Conservation (phyloP, 2,797 vertebrate genomes). For the Lepilemur ruficaudatus region DNA sequence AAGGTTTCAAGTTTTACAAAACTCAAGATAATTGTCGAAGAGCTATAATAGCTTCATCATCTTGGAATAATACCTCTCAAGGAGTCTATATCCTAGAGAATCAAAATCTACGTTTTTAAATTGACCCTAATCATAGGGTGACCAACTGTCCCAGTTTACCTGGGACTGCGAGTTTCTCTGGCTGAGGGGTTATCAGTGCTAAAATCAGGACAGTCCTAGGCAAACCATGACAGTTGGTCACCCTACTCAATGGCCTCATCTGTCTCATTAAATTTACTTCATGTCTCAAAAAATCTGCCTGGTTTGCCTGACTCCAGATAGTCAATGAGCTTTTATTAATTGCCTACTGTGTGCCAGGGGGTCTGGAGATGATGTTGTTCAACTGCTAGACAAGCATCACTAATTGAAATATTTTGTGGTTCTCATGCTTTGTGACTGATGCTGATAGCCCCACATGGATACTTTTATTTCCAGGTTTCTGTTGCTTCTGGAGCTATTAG, state of each 20-base stretch:
- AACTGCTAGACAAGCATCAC: not conserved
- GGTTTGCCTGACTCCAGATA: not conserved
- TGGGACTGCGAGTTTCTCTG: not conserved
- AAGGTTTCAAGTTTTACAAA: constrained; percentile 12
- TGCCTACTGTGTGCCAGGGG: not conserved
- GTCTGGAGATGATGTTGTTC: not conserved
- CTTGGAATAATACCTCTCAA: not conserved
- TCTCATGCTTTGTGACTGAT: not conserved
- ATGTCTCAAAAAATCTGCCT: not conserved
- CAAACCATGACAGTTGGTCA: not conserved
- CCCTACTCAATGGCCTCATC: not conserved
- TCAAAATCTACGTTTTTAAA: not conserved
- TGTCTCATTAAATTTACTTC: not conserved
- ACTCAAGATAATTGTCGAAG: not conserved
- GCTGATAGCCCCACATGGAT: not conserved
- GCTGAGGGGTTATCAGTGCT: not conserved
- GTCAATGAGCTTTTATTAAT: not conserved
- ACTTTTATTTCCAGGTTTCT: not conserved
- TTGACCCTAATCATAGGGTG: not conserved
- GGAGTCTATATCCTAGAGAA: not conserved
- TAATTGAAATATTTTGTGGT: not conserved
- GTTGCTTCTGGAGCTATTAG: not conserved
- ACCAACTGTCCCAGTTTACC: not conserved
- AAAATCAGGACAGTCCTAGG: not conserved
- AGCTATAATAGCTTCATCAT: not conserved